Evolutionary conservation across 2,888 invertebrate species (phyloP).

Genomic region (Cynaeus angustus): DNA sequence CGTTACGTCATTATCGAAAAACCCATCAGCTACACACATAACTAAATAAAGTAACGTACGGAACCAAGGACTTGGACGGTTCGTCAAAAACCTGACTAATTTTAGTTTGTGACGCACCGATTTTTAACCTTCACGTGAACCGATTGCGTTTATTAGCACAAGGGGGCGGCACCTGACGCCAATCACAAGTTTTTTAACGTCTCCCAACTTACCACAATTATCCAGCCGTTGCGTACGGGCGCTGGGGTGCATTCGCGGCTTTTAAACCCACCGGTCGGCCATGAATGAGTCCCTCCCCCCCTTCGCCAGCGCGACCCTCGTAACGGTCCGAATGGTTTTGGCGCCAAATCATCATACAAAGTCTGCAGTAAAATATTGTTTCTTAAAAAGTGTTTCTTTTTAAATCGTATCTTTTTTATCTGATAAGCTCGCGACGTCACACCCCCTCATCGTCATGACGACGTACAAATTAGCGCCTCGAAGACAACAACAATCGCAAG

Average conservation of each 20-base stretch:
- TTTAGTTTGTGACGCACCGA: slow-evolving; percentile 55
- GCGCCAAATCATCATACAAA: slow-evolving; percentile 19
- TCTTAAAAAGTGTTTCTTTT: neutral
- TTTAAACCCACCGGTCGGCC: neutral
- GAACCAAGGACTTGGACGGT: slow-evolving; percentile 50
- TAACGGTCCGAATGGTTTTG: slow-evolving; percentile 26
- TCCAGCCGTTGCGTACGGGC: slow-evolving; percentile 2
- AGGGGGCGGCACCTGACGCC: slow-evolving; percentile 48
- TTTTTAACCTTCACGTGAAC: slow-evolving; percentile 57
- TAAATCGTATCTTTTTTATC: slow-evolving; percentile 3
- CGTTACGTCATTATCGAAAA: slow-evolving; percentile 23
- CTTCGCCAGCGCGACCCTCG: slow-evolving; percentile 5
- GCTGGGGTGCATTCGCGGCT: slow-evolving; percentile 13
- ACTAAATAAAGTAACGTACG: slow-evolving; percentile 42
- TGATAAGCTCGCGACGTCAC: slow-evolving; percentile 31
- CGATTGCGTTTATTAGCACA: slow-evolving; percentile 55
- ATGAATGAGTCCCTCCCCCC: slow-evolving; percentile 25
- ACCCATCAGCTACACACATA: slow-evolving; percentile 11
- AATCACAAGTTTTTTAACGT: slow-evolving; percentile 1
- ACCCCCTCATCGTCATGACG: slow-evolving; percentile 19
- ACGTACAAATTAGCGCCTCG: slow-evolving; percentile 14
- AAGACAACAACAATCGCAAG: slow-evolving; percentile 38
- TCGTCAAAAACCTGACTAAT: slow-evolving; percentile 54
- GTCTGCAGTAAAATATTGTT: neutral
- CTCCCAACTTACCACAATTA: neutral